phyloP scores from a whole-genome alignment of 2,113 vertebrate species.

The Aix galericulata region DNA sequence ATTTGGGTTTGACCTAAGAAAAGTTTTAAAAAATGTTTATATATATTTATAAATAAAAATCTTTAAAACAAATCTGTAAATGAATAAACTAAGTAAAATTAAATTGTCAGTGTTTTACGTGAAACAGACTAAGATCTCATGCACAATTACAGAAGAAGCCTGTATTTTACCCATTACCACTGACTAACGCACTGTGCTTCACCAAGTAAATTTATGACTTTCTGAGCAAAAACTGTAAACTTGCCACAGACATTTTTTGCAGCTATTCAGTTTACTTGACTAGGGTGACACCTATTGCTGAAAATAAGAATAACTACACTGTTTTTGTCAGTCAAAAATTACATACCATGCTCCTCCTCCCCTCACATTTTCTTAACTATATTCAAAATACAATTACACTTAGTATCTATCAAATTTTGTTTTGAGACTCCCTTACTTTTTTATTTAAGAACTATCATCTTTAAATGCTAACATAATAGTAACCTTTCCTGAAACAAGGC shows the following conservation, averaged over 20 bases:
- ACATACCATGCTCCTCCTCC: neutral
- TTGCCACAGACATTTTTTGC: neutral
- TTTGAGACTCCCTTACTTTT: neutral
- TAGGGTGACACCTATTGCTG: slow-evolving; percentile 43
- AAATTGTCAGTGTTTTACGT: neutral
- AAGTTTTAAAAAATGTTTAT: neutral
- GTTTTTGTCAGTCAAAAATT: neutral
- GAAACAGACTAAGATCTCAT: neutral
- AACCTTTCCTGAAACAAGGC: neutral
- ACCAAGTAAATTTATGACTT: neutral
- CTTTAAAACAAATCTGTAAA: neutral
- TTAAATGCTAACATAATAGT: neutral
- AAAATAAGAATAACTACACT: neutral
- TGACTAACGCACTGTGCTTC: neutral
- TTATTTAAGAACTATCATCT: neutral
- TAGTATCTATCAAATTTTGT: neutral
- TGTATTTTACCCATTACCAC: neutral
- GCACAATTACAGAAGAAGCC: neutral
- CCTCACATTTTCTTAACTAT: neutral
- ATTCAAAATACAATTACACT: neutral
- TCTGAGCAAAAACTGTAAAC: neutral
- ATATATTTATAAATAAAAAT: neutral
- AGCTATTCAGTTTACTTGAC: neutral
- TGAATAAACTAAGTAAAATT: neutral
- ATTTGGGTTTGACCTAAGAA: slow-evolving; percentile 83